Evolutionary conservation across 2,888 invertebrate genomes (phyloP).

Genomic region (Dichetophora obliterata): DNA sequence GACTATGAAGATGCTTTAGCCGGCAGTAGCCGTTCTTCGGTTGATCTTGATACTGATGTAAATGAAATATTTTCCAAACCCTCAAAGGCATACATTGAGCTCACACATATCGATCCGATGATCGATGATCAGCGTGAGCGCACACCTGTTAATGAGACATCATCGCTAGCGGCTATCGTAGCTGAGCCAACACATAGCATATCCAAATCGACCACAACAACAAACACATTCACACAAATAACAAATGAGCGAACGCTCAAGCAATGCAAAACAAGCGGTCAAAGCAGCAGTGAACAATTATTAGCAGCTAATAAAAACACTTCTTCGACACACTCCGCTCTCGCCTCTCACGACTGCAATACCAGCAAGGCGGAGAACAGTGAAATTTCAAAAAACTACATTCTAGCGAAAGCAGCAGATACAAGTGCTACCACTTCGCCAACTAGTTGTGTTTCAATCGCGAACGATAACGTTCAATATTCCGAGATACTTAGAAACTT

Average conservation of each 20-base stretch:
- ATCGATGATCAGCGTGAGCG: constrained; percentile 56
- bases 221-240: constrained; percentile 36
- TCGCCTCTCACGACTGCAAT: constrained; percentile 5
- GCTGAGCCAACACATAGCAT: constrained; percentile 12
- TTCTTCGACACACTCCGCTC: constrained; percentile 58
- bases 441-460: constrained; percentile 51
- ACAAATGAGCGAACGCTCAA: constrained; percentile 27
- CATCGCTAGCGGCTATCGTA: constrained; percentile 39
- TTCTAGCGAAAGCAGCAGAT: constrained; percentile 1
- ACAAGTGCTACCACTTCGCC: constrained; percentile 17
- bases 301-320: neutral
- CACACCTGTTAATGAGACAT: constrained; percentile 61
- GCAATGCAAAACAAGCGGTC: constrained; percentile 27
- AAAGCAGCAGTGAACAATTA: constrained; percentile 13
- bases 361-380: neutral
- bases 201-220: constrained; percentile 35
- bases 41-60: constrained; percentile 61
- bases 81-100: constrained; percentile 47
- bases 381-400: neutral
- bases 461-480: constrained; percentile 49
- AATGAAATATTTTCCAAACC: constrained; percentile 58
- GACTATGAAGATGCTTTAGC: constrained; percentile 64
- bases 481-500: constrained; percentile 41
- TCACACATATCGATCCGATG: constrained; percentile 47
- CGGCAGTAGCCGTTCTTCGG: constrained; percentile 38